Conservation (phyloP, 2,113 vertebrate species). For the Platysteira castanea region DNA sequence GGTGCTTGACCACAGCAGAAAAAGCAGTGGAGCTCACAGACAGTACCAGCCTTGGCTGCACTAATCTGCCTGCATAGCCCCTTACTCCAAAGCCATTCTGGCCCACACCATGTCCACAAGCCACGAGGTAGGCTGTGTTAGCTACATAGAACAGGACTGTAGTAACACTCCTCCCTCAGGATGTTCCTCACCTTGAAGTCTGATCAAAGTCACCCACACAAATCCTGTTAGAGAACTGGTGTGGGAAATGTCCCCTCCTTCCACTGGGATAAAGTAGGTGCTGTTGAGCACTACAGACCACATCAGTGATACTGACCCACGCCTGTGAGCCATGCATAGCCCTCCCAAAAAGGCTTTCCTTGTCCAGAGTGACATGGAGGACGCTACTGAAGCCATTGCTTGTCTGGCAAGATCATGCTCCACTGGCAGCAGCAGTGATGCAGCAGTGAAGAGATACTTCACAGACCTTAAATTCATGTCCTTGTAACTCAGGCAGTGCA, state of each 20-base stretch:
- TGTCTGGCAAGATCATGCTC: not conserved
- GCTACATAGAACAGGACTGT: not conserved
- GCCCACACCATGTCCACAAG: not conserved
- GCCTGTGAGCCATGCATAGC: not conserved
- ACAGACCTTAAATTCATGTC: not conserved
- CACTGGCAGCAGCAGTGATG: not conserved
- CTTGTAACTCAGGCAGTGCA: not conserved
- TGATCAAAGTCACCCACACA: not conserved
- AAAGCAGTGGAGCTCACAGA: not conserved
- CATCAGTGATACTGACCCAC: not conserved
- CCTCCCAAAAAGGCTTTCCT: not conserved
- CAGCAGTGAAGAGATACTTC: not conserved
- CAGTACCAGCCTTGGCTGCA: not conserved
- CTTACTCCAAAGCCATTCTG: not conserved
- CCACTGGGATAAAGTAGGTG: not conserved
- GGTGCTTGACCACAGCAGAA: not conserved
- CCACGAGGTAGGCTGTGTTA: not conserved
- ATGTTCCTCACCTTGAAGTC: not conserved
- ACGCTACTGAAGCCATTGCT: not conserved
- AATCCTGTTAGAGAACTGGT: rapidly evolving
- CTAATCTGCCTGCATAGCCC: not conserved
- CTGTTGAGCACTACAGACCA: not conserved
- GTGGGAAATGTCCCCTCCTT: not conserved
- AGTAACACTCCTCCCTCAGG: not conserved
- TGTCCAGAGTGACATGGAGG: not conserved